Percentiles rank a stretch among this genome's conserved stretches.
Conservation (phyloP, 2,113 vertebrate species). For the Dicaeum eximium region DNA sequence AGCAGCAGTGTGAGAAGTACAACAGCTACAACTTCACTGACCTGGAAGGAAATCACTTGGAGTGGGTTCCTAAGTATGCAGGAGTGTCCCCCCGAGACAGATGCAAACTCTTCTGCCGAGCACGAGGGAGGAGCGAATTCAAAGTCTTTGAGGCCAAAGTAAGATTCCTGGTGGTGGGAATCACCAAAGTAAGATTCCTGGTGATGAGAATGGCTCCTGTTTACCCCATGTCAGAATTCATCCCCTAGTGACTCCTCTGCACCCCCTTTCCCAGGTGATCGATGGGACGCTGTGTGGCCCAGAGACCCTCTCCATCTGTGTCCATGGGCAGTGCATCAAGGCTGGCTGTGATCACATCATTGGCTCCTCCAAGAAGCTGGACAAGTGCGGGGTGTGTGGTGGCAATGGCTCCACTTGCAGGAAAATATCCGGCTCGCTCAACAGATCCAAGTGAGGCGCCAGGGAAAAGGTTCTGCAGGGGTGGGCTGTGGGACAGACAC, state of each 20-base stretch:
- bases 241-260: background rate
- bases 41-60: constrained; percentile 77
- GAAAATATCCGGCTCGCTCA: constrained; percentile 88
- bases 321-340: constrained; percentile 94
- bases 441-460: constrained; percentile 79
- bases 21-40: constrained; percentile 85
- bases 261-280: constrained; percentile 75
- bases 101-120: constrained; percentile 92
- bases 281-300: constrained; percentile 93
- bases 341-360: constrained; percentile 93
- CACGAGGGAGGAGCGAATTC: constrained; percentile 87
- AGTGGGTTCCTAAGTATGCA: constrained; percentile 94
- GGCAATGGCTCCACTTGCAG: constrained; percentile 86
- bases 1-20: constrained; percentile 94
- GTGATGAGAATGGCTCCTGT: background rate
- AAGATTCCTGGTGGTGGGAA: background rate
- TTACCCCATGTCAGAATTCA: background rate
- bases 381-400: constrained; percentile 92
- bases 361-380: constrained; percentile 88
- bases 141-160: constrained; percentile 97
- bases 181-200: background rate
- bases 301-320: constrained; percentile 91
- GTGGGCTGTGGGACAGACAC: background rate
- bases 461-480: background rate
- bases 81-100: constrained; percentile 91